Evolutionary conservation across 1,140 invertebrate genomes (phyloP).

Genomic region (Drosophila arawakana): DNA sequence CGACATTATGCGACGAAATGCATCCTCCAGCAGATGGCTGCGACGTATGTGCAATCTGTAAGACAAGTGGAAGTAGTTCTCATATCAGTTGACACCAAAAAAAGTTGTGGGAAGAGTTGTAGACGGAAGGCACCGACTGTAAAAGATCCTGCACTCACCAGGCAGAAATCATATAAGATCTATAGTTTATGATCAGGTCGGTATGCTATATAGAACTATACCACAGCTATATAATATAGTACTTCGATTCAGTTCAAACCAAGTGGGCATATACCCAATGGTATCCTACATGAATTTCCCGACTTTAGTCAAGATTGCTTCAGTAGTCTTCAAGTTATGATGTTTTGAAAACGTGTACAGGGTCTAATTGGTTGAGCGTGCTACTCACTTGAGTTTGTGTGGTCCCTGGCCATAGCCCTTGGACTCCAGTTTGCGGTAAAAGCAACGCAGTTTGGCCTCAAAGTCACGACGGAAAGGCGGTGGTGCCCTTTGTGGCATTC

Average conservation of each 20-base stretch:
- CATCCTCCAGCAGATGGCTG: conserved; percentile 97
- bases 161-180: too few relatives aligned
- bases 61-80: conserved; percentile 3
- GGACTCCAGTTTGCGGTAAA: conserved; percentile 97
- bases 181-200: too few relatives aligned
- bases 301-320: too few relatives aligned
- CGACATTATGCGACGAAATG: conserved; percentile 98
- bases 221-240: too few relatives aligned
- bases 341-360: too few relatives aligned
- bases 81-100: background rate
- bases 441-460: conserved; percentile 97
- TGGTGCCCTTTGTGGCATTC: conserved; percentile 91
- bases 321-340: too few relatives aligned
- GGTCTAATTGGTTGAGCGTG: too few relatives aligned
- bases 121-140: too few relatives aligned
- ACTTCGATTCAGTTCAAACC: background rate
- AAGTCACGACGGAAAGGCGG: conserved; percentile 96
- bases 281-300: too few relatives aligned
- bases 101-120: background rate
- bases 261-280: background rate
- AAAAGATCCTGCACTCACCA: too few relatives aligned
- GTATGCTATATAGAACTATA: too few relatives aligned
- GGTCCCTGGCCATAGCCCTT: conserved; percentile 99
- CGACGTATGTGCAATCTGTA: conserved; percentile 95
- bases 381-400: conserved; percentile 95